Base-by-base conservation (phyloP, 2,888 invertebrate genomes). In the Dolomedes plantarius region DNA sequence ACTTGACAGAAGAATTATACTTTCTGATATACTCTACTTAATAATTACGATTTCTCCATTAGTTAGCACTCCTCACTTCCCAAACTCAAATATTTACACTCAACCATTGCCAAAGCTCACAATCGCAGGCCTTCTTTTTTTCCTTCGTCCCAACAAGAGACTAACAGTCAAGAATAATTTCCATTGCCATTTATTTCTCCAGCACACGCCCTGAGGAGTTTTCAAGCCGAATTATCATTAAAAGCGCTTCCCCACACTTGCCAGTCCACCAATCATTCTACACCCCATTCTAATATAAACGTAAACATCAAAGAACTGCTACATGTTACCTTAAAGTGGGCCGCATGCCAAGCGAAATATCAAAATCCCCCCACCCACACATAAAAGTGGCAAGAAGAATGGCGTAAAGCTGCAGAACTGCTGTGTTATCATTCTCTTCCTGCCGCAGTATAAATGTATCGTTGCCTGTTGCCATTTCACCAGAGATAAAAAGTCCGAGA, bases 311-410 rank as follows among this genome's bases (percentile, higher is more conserved):
- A 23, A 56, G 56, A 56, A 16, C 65, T 31, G 65, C 32, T 32
- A 31, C 65, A 32, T 32, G 65, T 2, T 67, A 3, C 31, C 23
- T 13, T n/a, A 67, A 13, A n/a, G 46, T 72, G 72, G 81, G 81
- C 81, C 64, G 7, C 19, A 3, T 74, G 81, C 81, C 81, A 82
- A 82, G 23, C 62, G 74, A 75, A 82, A 82, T 74, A 82, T 56
- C 41, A 65, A 41, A 80, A 68, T 23, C 28, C 74, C 50, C 68
- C 74, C 36, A 16, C 46, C 46, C 46, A 46, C 56, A 7, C 23
- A 23, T 23, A 56, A 23, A 16, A 16, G 56, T 5, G 56, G 3
- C 2, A 23, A 56, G 56, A 56, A 56, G 56, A 56, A 56, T 56
- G 56, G 56, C 23, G 2, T 16, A 56, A 56, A 56, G 56, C 56